Evolutionary conservation across 2,113 vertebrate species (phyloP).

Genomic region (Acinonyx jubatus): DNA sequence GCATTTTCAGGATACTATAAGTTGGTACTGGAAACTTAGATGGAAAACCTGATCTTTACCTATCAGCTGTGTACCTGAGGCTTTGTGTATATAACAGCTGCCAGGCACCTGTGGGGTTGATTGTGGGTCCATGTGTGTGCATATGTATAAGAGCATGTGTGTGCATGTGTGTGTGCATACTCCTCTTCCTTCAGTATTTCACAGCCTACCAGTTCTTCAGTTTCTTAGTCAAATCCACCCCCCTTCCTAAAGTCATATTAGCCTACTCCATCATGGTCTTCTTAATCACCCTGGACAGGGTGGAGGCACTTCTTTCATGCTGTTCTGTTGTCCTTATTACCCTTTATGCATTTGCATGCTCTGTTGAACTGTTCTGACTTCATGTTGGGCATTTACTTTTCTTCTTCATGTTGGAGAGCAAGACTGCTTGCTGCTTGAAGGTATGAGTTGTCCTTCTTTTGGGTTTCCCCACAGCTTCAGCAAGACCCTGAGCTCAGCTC

Average conservation of each 20-base stretch:
- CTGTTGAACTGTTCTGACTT: background rate
- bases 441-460: background rate
- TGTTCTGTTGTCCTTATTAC: background rate
- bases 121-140: background rate
- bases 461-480: background rate
- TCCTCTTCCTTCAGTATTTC: background rate
- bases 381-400: background rate
- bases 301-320: background rate
- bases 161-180: too few relatives aligned
- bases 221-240: background rate
- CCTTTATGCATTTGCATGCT: background rate
- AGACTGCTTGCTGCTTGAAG: background rate
- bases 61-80: background rate
- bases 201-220: background rate
- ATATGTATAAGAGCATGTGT: fast-evolving
- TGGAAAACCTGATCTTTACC: background rate
- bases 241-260: background rate
- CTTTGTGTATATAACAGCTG: background rate
- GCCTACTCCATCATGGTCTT: background rate
- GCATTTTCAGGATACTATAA: background rate
- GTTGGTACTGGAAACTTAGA: background rate
- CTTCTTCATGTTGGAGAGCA: background rate
- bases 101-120: too few relatives aligned
- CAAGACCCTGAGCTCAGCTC: background rate
- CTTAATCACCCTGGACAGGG: too few relatives aligned